Conservation (phyloP, 2,888 invertebrate genomes). For the Sarcophaga carnaria region DNA sequence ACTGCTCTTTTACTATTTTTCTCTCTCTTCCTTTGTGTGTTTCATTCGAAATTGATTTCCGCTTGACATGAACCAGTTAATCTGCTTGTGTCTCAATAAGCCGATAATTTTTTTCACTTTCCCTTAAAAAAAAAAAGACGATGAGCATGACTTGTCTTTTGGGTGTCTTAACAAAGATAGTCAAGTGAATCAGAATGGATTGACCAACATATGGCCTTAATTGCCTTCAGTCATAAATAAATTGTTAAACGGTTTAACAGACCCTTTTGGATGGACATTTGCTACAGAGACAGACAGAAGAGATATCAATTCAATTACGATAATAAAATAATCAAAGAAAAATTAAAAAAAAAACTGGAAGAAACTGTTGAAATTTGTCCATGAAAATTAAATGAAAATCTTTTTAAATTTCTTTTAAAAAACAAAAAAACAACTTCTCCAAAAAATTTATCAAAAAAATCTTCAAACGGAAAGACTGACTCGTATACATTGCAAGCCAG, state of each 20-base stretch:
- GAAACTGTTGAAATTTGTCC: too few relatives aligned
- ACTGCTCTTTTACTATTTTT: not conserved
- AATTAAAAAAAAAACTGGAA: not conserved
- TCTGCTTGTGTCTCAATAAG: not conserved
- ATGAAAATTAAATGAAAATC: slow-evolving; percentile 3
- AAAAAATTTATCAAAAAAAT: too few relatives aligned
- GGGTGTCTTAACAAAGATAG: too few relatives aligned
- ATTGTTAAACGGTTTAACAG: not conserved
- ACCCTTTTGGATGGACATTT: not conserved
- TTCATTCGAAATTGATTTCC: slow-evolving; percentile 24
- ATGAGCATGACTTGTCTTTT: too few relatives aligned
- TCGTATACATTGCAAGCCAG: too few relatives aligned
- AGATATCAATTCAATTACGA: not conserved
- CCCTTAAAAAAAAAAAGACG: not conserved
- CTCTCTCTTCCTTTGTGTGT: not conserved
- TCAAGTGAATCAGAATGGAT: too few relatives aligned
- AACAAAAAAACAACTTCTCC: too few relatives aligned
- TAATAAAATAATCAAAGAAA: not conserved
- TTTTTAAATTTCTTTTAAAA: not conserved
- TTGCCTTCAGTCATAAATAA: slow-evolving; percentile 21
- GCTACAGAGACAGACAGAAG: not conserved
- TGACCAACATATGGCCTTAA: too few relatives aligned
- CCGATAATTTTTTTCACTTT: not conserved
- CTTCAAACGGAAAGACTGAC: too few relatives aligned
- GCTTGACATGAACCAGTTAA: slow-evolving; percentile 28